Evolutionary conservation across 1,140 invertebrate genomes (phyloP).

Genomic region (Colletes latitarsis): DNA sequence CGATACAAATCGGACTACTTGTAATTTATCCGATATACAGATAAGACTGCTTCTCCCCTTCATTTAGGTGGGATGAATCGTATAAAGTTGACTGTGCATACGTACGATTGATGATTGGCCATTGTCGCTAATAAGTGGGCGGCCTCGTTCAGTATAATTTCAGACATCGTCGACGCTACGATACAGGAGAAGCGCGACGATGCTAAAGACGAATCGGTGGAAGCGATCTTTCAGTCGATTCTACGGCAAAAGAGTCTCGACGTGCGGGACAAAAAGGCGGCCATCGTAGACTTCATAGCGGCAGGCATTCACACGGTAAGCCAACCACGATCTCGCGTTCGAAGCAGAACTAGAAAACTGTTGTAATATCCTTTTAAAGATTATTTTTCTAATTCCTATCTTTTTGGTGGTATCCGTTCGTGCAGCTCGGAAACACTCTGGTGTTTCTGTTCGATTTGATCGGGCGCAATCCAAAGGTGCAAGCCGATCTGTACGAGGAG

Average conservation of each 20-base stretch:
- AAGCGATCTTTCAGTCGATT: constrained; percentile 89
- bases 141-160: constrained; percentile 84
- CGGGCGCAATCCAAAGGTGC: constrained; percentile 86
- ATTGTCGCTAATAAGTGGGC: too few relatives aligned
- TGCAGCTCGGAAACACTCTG: constrained; percentile 90
- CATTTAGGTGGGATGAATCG: too few relatives aligned
- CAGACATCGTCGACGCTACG: constrained; percentile 88
- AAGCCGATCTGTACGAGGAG: constrained; percentile 90
- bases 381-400: neutral
- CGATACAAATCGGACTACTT: too few relatives aligned
- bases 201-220: constrained; percentile 82
- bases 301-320: constrained; percentile 92
- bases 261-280: constrained; percentile 90
- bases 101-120: too few relatives aligned
- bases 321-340: neutral
- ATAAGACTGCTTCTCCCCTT: too few relatives aligned
- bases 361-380: neutral
- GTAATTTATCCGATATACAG: too few relatives aligned
- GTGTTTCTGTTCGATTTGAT: constrained; percentile 90
- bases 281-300: constrained; percentile 92
- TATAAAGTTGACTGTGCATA: too few relatives aligned
- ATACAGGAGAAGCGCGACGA: constrained; percentile 79
- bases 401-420: constrained; percentile 18
- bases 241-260: constrained; percentile 87
- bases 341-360: neutral